Percentiles rank a stretch among this genome's conserved stretches.
These are phyloP conservation scores for Cheirogaleus medius DNA, from an alignment of 2,113 vertebrate genomes.

Conservation along the genomic window DNA sequence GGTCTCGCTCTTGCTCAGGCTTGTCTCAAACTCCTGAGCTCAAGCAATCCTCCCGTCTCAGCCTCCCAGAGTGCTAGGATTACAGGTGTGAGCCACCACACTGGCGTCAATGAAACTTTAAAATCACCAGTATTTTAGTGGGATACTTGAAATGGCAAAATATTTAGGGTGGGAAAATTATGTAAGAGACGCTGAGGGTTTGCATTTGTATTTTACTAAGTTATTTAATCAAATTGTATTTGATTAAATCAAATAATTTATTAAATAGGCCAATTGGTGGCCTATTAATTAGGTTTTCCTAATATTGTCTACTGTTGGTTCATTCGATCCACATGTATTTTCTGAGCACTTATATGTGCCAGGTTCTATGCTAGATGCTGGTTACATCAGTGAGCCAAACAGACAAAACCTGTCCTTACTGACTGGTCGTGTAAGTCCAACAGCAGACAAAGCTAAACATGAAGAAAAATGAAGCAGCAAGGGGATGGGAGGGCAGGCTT, in stretches of 20 bases:
- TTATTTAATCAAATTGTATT: not conserved
- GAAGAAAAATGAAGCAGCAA: not conserved
- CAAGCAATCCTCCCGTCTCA: no score
- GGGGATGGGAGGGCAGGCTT: not conserved
- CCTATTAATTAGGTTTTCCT: not conserved
- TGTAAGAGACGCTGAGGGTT: not conserved
- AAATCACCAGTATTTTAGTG: not conserved
- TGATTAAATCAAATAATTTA: no score
- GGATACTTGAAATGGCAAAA: not conserved
- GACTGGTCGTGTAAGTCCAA: not conserved
- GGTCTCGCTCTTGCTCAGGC: no score
- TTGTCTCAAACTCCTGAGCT: no score
- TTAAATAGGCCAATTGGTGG: no score
- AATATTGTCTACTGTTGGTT: not conserved
- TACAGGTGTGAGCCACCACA: no score
- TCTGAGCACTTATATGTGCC: no score
- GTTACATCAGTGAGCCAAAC: not conserved
- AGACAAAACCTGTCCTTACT: no score
- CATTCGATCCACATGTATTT: no score
- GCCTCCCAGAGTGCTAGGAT: no score
- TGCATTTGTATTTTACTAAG: not conserved
- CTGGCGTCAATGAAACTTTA: not conserved
- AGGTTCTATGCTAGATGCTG: not conserved
- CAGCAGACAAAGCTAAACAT: not conserved
- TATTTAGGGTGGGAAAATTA: not conserved